Percentiles rank a stretch among this genome's conserved stretches.
These are phyloP conservation scores for Metridium senile DNA, from an alignment of 92 coral and sea anemone species.

Conservation along the genomic window DNA sequence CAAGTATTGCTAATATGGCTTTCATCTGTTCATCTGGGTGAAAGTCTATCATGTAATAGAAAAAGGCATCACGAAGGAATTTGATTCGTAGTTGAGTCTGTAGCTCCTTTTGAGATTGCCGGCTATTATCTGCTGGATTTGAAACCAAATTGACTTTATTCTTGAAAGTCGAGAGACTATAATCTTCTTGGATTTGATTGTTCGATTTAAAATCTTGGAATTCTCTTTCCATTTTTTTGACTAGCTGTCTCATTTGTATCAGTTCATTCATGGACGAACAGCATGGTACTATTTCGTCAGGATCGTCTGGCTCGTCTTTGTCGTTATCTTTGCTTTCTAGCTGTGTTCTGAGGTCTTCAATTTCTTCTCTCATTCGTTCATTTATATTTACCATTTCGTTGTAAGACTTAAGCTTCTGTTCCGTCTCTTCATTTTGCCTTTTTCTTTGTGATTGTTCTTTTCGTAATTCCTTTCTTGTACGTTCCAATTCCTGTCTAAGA, in stretches of 20 bases:
- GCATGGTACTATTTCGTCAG: conserved; percentile 87
- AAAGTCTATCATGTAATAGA: conserved; percentile 97
- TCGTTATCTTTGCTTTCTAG: conserved; percentile 47
- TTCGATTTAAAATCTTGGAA: conserved; percentile 68
- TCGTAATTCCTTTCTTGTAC: conserved; percentile 80
- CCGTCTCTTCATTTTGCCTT: conserved; percentile 49
- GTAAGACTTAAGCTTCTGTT: conserved; percentile 52
- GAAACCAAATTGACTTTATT: conserved; percentile 22
- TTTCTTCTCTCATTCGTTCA: conserved; percentile 54
- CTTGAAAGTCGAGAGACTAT: conserved; percentile 23
- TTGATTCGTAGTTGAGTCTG: conserved; percentile 86
- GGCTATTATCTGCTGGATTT: conserved; percentile 25
- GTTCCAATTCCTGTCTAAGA: conserved; percentile 81
- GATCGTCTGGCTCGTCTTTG: conserved; percentile 51
- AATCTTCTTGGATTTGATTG: conserved; percentile 55
- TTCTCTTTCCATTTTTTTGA: conserved; percentile 70
- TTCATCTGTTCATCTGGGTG: conserved; percentile 97
- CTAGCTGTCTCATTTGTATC: conserved; percentile 68
- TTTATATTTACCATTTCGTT: conserved; percentile 55
- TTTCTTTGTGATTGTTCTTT: conserved; percentile 78
- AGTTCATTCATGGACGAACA: conserved; percentile 96
- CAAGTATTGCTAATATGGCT: conserved; percentile 92
- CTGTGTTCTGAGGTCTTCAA: conserved; percentile 60
- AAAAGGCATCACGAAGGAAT: conserved; percentile 94
- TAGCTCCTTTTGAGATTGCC: conserved; percentile 62